A percentile compares a stretch with the other conserved stretches of the same genome.
These are phyloP conservation scores for Peromyscus aztecus DNA, from an alignment of 2,797 vertebrate genomes.

Conservation along the genomic window DNA sequence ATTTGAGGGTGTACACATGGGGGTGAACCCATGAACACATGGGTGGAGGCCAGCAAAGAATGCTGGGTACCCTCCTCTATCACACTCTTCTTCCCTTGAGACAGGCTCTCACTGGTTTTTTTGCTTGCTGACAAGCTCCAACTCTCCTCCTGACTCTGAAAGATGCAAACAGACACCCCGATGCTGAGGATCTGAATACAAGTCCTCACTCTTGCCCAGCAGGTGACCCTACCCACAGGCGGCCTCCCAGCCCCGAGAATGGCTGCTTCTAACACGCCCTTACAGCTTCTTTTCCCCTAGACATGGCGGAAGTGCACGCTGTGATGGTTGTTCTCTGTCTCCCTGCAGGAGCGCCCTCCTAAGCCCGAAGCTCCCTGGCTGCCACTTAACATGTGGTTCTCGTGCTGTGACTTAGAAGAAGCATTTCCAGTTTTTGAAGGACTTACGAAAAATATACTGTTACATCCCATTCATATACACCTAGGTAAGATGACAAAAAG, in stretches of 20 bases:
- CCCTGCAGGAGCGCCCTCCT: conserved; percentile 83
- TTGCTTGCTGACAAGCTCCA: background rate
- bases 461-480: conserved; percentile 81
- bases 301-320: background rate
- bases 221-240: background rate
- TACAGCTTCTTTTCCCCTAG: conserved; percentile 1
- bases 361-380: conserved; percentile 89
- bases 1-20: background rate
- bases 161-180: background rate
- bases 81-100: background rate
- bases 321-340: background rate
- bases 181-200: background rate
- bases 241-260: background rate
- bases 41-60: background rate
- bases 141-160: background rate
- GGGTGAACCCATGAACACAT: background rate
- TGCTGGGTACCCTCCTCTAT: background rate
- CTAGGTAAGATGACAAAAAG: conserved; percentile 84
- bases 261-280: conserved; percentile 10
- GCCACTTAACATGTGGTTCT: conserved; percentile 88
- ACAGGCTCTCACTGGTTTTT: background rate
- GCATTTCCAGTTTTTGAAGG: conserved; percentile 89
- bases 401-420: conserved; percentile 90
- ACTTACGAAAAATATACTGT: conserved; percentile 87
- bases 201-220: background rate